Base-by-base conservation (phyloP, 2,888 invertebrate genomes). In the Zootermopsis nevadensis region DNA sequence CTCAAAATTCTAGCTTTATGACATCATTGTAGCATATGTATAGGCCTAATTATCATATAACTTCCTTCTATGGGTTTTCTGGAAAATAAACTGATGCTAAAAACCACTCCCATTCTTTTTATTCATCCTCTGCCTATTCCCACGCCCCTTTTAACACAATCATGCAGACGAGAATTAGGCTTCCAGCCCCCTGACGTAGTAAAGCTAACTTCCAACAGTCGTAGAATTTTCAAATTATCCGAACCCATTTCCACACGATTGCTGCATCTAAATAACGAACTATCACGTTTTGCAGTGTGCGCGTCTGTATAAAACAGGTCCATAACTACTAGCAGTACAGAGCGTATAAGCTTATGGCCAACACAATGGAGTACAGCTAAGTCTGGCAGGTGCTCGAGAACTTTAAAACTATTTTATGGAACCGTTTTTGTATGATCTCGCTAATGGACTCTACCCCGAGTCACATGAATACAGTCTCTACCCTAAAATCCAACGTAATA, bases 61-160 rank as follows among this genome's bases (percentile, higher is more conserved):
- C 19, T 33, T 33, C 6, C 24, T 74, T 10, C 74, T 12, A 27
- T n/a, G 42, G 38, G 74, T 74, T 38, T 74, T 3, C 35, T n/a
- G 74, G 33, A 74, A 74, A 42, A 74, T 74, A 74, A 74, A 74
- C 38, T 74, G 74, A 33, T 38, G n/a, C 74, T 74, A 74, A 74
- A 74, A 74, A 74, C 74, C 74, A 74, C 74, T 74, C 38, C 38
- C 74, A n/a, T 74, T 74, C n/a, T 74, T 74, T 74, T 74, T 38
- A 69, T 30, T 69, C 33, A 69, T 19, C 33, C 67, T 67, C 67
- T 67, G 8, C 67, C 31, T 30, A 30, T 30, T 22, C 72, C 33
- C 38, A 38, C 38, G 2, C 74, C 38, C 1, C 24, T 74, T 33
- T 74, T 38, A 74, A 38, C 74, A 74, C 74, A 74, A 74, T 74